Conservation (phyloP, 92 coral and sea anemone genomes). For the Anthopleura xanthogrammica region DNA sequence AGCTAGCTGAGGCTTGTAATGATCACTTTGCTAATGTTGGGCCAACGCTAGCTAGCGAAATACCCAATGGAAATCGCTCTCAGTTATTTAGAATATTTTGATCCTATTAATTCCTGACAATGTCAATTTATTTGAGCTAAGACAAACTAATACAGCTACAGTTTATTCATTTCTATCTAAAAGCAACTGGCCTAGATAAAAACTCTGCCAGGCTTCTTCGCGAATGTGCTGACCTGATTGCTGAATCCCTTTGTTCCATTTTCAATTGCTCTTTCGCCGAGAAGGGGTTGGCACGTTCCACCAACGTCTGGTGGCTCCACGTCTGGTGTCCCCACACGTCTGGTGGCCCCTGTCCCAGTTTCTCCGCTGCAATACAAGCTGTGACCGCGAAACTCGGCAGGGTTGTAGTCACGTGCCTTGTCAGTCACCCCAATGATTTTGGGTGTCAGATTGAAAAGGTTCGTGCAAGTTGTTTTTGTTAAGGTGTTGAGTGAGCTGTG, state of each 20-base stretch:
- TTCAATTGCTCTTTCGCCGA: slow-evolving; percentile 46
- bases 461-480: no score
- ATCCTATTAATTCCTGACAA: slow-evolving; percentile 2
- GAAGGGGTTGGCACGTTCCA: no score
- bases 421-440: no score
- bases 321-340: no score
- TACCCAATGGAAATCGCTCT: not conserved
- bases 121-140: slow-evolving; percentile 23
- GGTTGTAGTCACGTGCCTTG: no score
- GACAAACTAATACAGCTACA: slow-evolving; percentile 35
- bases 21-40: not conserved
- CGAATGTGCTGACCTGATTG: slow-evolving; percentile 51
- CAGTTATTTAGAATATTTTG: no score
- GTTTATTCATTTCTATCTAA: slow-evolving; percentile 42
- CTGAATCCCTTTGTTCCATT: slow-evolving; percentile 35
- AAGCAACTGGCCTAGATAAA: slow-evolving; percentile 61
- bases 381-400: no score
- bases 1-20: not conserved
- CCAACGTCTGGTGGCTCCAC: no score
- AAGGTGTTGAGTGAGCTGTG: no score
- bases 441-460: no score
- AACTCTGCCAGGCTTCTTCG: slow-evolving; percentile 54
- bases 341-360: no score
- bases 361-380: no score
- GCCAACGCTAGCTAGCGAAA: not conserved